Percentiles rank a stretch among this genome's conserved stretches.
Conservation (phyloP, 2,888 invertebrate species). For the Andrena bicolor region DNA sequence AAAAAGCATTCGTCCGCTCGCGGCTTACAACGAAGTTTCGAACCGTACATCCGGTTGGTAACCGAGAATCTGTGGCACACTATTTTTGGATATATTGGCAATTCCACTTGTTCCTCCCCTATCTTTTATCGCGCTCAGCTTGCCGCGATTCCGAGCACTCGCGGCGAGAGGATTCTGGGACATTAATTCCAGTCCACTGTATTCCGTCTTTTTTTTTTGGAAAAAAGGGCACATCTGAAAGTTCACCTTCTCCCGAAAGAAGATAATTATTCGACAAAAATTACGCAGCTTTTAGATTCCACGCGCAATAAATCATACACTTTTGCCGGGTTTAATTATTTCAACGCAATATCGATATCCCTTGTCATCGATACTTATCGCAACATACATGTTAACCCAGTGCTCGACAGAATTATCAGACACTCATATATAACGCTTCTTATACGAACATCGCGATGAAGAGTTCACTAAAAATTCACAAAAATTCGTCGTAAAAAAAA, state of each 20-base stretch:
- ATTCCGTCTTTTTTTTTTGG: too few species aligned
- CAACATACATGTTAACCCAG: not conserved
- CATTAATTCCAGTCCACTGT: not conserved
- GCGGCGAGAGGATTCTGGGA: not conserved
- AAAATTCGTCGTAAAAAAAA: not conserved
- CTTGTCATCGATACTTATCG: not conserved
- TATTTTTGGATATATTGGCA: slow-evolving; percentile 25
- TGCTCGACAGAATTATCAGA: not conserved
- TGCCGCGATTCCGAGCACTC: not conserved
- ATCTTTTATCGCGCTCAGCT: slow-evolving; percentile 10
- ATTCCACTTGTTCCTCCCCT: slow-evolving; percentile 8
- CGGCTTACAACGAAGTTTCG: not conserved
- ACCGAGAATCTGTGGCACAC: slow-evolving; percentile 7
- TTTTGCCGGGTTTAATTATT: not conserved
- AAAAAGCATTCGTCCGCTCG: not conserved
- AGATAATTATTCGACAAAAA: too few species aligned
- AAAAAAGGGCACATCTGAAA: too few species aligned
- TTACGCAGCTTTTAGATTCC: too few species aligned
- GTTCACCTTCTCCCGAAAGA: too few species aligned
- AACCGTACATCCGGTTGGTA: slow-evolving; percentile 12
- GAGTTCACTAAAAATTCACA: not conserved
- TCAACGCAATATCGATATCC: not conserved
- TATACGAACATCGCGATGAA: not conserved
- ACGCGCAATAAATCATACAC: too few species aligned
- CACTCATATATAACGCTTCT: not conserved